phyloP scores from a whole-genome alignment of 2,797 vertebrate genomes.

The Eurystomus glaucurus region DNA sequence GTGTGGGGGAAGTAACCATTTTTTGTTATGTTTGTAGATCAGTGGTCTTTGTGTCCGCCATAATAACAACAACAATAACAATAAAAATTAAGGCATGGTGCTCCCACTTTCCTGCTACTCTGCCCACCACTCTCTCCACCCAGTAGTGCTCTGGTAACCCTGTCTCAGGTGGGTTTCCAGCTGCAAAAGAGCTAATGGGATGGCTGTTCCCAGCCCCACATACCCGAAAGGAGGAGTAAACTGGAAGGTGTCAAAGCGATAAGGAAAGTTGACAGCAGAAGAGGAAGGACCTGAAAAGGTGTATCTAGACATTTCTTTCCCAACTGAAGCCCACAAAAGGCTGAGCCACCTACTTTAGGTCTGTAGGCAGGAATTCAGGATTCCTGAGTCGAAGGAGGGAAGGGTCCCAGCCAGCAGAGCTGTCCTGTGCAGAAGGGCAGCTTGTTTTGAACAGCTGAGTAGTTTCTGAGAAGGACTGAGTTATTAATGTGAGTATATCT shows the following conservation, averaged over 20 bases:
- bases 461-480: background rate
- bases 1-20: background rate
- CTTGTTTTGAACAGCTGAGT: background rate
- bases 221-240: background rate
- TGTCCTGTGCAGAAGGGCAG: background rate
- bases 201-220: background rate
- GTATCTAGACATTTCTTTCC: background rate
- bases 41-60: background rate
- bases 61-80: background rate
- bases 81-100: background rate
- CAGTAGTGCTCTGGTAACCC: background rate
- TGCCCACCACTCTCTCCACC: background rate
- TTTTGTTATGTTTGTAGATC: background rate
- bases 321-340: background rate
- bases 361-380: background rate
- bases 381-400: background rate
- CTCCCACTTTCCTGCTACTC: background rate
- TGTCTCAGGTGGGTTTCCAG: background rate
- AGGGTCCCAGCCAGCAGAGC: background rate
- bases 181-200: background rate
- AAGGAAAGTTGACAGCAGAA: background rate
- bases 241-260: background rate
- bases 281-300: background rate
- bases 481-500: background rate
- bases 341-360: background rate